phyloP scores from a whole-genome alignment of 2,888 invertebrate species.

The Drosophila anceps region DNA sequence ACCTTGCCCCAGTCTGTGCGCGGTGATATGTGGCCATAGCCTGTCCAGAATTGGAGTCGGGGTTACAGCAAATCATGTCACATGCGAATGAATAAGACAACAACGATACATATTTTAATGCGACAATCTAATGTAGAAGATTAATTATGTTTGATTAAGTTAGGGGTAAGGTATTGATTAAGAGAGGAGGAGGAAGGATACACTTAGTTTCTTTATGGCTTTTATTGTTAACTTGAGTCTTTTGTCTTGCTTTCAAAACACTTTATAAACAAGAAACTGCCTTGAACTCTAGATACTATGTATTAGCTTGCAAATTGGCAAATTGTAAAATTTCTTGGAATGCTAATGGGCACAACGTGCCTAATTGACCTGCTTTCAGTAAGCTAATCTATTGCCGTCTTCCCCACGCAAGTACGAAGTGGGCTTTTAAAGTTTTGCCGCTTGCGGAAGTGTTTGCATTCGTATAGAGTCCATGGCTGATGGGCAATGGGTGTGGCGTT shows the following conservation, averaged over 20 bases:
- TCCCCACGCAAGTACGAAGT: conserved; percentile 41
- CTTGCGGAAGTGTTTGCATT: conserved; percentile 56
- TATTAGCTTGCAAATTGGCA: conserved; percentile 14
- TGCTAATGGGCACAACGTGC: conserved; percentile 54
- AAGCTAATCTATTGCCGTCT: conserved; percentile 52
- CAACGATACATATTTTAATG: neutral
- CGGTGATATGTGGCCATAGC: conserved; percentile 97
- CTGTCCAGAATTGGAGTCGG: conserved; percentile 85
- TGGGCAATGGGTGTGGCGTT: conserved; percentile 32
- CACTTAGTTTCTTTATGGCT: neutral
- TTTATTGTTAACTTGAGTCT: neutral
- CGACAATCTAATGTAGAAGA: neutral
- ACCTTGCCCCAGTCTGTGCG: conserved; percentile 97
- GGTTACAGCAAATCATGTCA: conserved; percentile 5
- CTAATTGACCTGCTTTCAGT: conserved; percentile 46
- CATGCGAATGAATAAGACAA: conserved; percentile 26
- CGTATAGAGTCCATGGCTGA: conserved; percentile 5
- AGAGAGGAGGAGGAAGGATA: neutral
- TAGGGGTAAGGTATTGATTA: neutral
- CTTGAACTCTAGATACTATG: conserved; percentile 51
- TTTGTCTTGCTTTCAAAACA: too few species aligned
- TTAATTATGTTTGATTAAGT: neutral
- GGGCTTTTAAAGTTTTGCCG: conserved; percentile 70
- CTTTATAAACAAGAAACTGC: conserved; percentile 8
- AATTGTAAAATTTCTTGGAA: conserved; percentile 45